Base-by-base conservation (phyloP, 2,888 invertebrate species). In the Smittia sp. region DNA sequence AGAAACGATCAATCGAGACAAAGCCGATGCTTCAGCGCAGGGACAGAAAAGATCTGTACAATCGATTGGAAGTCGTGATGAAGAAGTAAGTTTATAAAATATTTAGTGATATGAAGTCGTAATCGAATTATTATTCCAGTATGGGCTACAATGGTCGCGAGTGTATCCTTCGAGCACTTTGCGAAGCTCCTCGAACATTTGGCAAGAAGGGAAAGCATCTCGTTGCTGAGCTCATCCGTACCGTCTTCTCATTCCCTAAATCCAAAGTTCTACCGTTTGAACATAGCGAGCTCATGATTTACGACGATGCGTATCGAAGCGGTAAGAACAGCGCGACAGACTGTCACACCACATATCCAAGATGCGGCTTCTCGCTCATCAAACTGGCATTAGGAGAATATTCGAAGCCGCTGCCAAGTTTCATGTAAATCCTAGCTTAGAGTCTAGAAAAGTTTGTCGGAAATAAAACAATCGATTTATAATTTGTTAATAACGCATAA, bases 121-220 rank as follows among this genome's bases (percentile, higher is more conserved):
- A n/a, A n/a, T n/a, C n/a, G n/a, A n/a, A n/a, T n/a, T n/a, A n/a
- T n/a, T n/a, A n/a, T n/a, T n/a, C n/a, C 81, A 92, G 92, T 75
- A 90, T 91, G 88, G 92, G 91, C 0, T 90, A 89, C 78, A 85
- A 88, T 77, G 92, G 92, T 0, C 83, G 88, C 67, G 84, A 86
- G 6, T 92, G 92, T 78, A 84, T 92, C 52, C 82, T 89, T 58
- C 86, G 89, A 74, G 88, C 91, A 0, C 81, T 92, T 0, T 92
- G 92, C 79, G 92, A 92, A 79, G 87, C 90, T 1, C 86, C 88
- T 0, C 87, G 88, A 75, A 84, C 86, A 13, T 82, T 91, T 39
- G 83, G 85, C 11, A 85, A 86, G 0, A 86, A 85, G 74, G 86
- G 86, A 11, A 85, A 84, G 13, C 89, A 88, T 74, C 85, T 90